A percentile compares a stretch with the other conserved stretches of the same genome.
Evolutionary conservation across 2,888 invertebrate species (phyloP).

Genomic region (Parnassius glacialis): DNA sequence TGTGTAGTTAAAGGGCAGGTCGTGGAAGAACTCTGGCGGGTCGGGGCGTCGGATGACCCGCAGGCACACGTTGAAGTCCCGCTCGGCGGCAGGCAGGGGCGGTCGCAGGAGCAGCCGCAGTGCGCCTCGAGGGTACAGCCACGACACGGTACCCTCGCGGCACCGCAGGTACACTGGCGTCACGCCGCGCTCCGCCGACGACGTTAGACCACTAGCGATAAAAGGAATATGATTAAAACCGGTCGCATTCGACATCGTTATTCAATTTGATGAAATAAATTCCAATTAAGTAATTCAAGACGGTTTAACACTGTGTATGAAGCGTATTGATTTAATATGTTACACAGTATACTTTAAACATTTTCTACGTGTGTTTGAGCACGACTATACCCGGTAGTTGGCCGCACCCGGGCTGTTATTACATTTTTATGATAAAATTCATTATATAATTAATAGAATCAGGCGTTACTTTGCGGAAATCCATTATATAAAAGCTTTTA

Average conservation of each 20-base stretch:
- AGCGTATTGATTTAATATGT: too few relatives aligned
- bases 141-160: slow-evolving; percentile 83
- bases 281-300: too few relatives aligned
- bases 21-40: slow-evolving; percentile 80
- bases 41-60: slow-evolving; percentile 79
- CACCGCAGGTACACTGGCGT: slow-evolving; percentile 89
- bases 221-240: slow-evolving; percentile 37
- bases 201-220: slow-evolving; percentile 78
- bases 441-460: too few relatives aligned
- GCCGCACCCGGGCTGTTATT: too few relatives aligned
- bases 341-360: too few relatives aligned
- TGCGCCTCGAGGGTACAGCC: slow-evolving; percentile 87
- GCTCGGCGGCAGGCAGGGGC: slow-evolving; percentile 79
- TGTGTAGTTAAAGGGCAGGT: slow-evolving; percentile 56
- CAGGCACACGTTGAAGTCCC: slow-evolving; percentile 86
- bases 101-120: slow-evolving; percentile 84
- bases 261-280: too few relatives aligned
- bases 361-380: too few relatives aligned
- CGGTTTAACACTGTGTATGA: too few relatives aligned
- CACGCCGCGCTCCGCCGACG: slow-evolving; percentile 81
- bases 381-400: too few relatives aligned
- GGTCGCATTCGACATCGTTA: background rate
- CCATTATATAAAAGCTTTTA: too few relatives aligned
- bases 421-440: too few relatives aligned
- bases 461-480: too few relatives aligned